Evolutionary conservation across 2,113 vertebrate species (phyloP), one percentile per base, ranked within the genome.

Genomic region (Mirza zaza): DNA sequence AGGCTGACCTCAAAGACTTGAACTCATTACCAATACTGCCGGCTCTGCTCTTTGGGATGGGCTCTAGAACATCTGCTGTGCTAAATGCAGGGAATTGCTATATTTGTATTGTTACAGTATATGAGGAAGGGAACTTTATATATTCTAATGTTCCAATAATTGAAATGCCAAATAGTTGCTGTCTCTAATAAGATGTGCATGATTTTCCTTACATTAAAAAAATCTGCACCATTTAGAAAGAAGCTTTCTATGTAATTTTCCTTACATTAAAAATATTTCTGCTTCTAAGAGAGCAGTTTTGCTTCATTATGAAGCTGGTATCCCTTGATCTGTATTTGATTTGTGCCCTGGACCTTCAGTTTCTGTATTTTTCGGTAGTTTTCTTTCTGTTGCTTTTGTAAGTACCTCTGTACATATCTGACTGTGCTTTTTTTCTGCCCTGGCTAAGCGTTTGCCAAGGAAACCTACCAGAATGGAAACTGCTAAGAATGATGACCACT

Each of bases 131-230:
- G 52, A 42, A 87, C 36, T 39, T 70, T 9, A 3, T 27, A 8
- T 42, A 48, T 84, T 87, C 36, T 42, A 48, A 50, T 3, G 29
- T 67, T 90, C 27, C 36, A 32, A 57, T 61, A 81, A 59, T 45
- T 91, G 79, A 93, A 85, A 87, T 75, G 34, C n/a, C 86, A 94
- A 90, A 87, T 79, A 96, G 29, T 63, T 79, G 6, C 82, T 87
- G 1, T 89, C 67, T 89, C 32, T 63, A 80, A 57, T 1, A 25
- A 87, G 57, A 87, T 27, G 42, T 8, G 21, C 34, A 5, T 55
- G 18, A 32, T 80, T 97, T 86, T 75, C 36, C 29, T 67, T 83
- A 52, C 34, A 57, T 90, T 79, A 70, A 67, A 76, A 80, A 12
- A 91, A 85, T 45, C 68, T 50, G 32, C 86, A 13, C 77, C 75